Base-by-base conservation (phyloP, 30 jellyfish, hydroid and myxozoan species). In the Clytia hemisphaerica region DNA sequence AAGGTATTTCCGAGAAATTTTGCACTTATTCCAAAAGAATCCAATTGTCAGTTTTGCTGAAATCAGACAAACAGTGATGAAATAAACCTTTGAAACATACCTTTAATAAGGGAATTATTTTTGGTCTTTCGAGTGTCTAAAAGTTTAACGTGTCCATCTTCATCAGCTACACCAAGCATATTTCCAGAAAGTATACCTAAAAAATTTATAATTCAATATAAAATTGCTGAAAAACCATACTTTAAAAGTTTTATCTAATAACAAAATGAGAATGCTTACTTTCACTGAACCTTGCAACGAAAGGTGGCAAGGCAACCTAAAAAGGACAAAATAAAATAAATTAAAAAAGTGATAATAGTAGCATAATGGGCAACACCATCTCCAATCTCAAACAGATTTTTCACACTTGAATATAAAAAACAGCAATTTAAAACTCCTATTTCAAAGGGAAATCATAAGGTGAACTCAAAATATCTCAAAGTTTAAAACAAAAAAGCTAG, bases 91-190 rank as follows among this genome's bases (percentile, higher is more conserved):
- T 9, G 18, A 26, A 5, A 10, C 76, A 12, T 42, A 88, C 97
- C 97, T 80, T 80, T 80, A 26, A 88, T 34, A 12, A 82, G 27
- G 0, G 95, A 69, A 18, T 22, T 38, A 18, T 33, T 21, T 30
- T 61, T 76, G 1, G 91, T 4, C 57, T 80, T 81, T 28, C 85
- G 68, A 24, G 97, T 47, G 77, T 88, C 92, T 4, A 88, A 45
- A 30, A 88, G 79, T 76, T 80, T 88, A n/a, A 80, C 71, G 34
- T 75, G 83, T 47, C 97, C 97, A 81, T 88, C 97, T 74, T 88
- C 97, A 81, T 88, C 97, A n/a, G 97, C 97, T 28, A 88, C 92
- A 5, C 94, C 94, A 45, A 88, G 79, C 19, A 88, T 73, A 66
- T 71, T 82, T 1, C 97, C 97, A 73, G 47, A n/a, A 35, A 80